Conservation (phyloP, 2,113 vertebrate genomes). For the Syngnathoides biaculeatus region DNA sequence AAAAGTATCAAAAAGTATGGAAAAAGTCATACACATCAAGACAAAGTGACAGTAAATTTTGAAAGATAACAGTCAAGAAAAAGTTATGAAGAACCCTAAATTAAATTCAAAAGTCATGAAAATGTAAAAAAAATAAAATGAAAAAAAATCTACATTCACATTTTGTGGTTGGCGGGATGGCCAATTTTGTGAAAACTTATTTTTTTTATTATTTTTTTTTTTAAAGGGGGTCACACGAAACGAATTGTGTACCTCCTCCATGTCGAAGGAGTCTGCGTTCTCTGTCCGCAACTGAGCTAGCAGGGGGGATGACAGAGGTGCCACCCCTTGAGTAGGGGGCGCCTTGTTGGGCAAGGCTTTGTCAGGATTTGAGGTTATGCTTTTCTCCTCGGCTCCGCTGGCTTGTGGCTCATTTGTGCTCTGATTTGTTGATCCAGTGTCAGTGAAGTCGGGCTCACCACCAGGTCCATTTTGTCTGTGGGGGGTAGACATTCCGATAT, state of each 20-base stretch:
- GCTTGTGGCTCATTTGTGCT: slow-evolving; percentile 22
- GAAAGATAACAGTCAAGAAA: neutral
- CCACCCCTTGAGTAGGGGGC: neutral
- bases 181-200: too few species aligned
- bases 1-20: neutral
- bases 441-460: slow-evolving; percentile 28
- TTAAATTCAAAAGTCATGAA: neutral
- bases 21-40: neutral
- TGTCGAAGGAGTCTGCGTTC: slow-evolving; percentile 91
- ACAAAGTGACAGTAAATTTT: too few species aligned
- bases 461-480: slow-evolving; percentile 28
- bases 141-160: too few species aligned
- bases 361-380: slow-evolving; percentile 56
- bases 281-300: slow-evolving; percentile 75
- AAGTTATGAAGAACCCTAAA: too few species aligned
- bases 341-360: slow-evolving; percentile 28
- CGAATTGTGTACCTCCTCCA: slow-evolving; percentile 85
- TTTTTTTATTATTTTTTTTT: too few species aligned
- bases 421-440: slow-evolving; percentile 38
- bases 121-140: too few species aligned
- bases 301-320: slow-evolving; percentile 60
- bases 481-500: neutral
- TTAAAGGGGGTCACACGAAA: too few species aligned
- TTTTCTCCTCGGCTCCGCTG: slow-evolving; percentile 26
- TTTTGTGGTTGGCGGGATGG: too few species aligned